Conservation (phyloP, 2,113 vertebrate genomes). For the Chelonoidis abingdonii region DNA sequence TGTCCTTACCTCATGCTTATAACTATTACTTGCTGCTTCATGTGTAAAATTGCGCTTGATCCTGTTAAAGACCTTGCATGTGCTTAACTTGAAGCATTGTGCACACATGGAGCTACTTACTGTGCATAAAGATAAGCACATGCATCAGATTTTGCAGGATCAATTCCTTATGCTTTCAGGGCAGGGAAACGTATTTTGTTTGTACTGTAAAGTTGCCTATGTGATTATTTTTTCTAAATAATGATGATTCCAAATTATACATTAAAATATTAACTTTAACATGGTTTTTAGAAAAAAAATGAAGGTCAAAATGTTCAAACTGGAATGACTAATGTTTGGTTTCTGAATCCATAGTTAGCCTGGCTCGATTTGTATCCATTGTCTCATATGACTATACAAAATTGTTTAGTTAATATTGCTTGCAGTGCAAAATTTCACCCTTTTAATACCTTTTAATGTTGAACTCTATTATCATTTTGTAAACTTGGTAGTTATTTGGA, state of each 20-base stretch:
- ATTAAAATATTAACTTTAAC: neutral
- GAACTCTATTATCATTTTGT: neutral
- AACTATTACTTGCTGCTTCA: neutral
- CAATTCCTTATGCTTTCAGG: constrained; percentile 36
- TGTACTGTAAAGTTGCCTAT: constrained; percentile 29
- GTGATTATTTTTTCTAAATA: constrained; percentile 19
- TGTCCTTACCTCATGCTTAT: neutral
- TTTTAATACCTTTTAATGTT: neutral
- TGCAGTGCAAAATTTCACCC: neutral
- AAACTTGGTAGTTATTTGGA: neutral
- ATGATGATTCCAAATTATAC: constrained; percentile 23
- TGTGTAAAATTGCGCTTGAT: neutral
- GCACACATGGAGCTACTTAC: neutral
- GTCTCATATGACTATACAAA: neutral
- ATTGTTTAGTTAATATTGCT: neutral
- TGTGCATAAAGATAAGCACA: constrained; percentile 18
- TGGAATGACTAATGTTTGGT: rapidly evolving
- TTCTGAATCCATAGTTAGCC: constrained; percentile 40
- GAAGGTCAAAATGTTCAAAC: neutral
- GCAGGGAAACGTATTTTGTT: constrained; percentile 10
- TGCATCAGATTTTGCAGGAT: neutral
- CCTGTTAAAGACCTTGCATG: neutral
- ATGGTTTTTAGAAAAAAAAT: neutral
- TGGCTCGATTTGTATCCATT: neutral
- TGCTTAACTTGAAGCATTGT: neutral